Base-by-base conservation (phyloP, 1,140 invertebrate genomes). In the Drosophila baimaii region DNA sequence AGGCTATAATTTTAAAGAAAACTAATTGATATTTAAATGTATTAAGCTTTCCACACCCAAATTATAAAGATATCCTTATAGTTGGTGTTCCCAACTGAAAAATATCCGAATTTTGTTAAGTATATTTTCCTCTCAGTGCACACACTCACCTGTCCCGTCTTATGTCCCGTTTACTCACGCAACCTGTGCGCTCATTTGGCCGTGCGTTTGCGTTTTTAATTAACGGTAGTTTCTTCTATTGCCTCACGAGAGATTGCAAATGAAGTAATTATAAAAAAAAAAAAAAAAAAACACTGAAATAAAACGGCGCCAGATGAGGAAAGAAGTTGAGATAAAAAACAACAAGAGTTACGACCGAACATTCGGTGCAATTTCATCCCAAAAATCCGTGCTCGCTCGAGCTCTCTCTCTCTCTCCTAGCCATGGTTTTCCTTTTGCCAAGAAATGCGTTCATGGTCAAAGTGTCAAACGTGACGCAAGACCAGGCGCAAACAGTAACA, bases 381-480 rank as follows among this genome's bases (percentile, higher is more conserved):
- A 51, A 41, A 41, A 51, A 55, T 27, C 51, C 51, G 5, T 17
- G 15, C 35, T 1, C 7, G 15, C 35, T 1, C 7, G 9, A 21
- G 64, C 57, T 71, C 49, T 82, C 44, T 69, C 64, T n/a, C n/a
- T n/a, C n/a, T n/a, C 65, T 41, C 23, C 33, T 46, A 23, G 43
- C 52, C 63, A 52, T 65, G 55, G 51, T 80, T 81, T 82, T 79
- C 77, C 80, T 79, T 56, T 62, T 79, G 75, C 75, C 83, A 70
- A 79, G 74, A 86, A 85, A 85, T 88, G 82, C 82, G 82, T 86
- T 86, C 83, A 88, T 83, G 83, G 83, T 88, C 84, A 88, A 70
- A 83, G 76, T 89, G 71, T 83, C 79, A 88, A 73, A 77, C 58
- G 64, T 83, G 80, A 78, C 39, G 79, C 76, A 81, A 81, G 55